Base-by-base conservation (phyloP, 23 tunicate species). In the Clavelina lepadiformis region DNA sequence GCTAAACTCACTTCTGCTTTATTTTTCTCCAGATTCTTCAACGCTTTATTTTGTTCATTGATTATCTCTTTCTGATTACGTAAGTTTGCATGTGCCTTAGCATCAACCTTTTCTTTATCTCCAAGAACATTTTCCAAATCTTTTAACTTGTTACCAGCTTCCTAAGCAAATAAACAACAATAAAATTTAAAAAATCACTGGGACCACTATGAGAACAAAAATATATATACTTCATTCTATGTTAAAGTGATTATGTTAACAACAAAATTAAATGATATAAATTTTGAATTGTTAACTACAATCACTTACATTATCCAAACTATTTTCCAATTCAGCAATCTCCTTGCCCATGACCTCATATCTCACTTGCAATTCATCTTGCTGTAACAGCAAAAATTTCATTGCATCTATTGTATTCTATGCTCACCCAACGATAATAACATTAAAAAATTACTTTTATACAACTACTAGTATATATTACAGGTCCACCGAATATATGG, bases 61-160 rank as follows among this genome's bases (percentile, higher is more conserved):
- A 81, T 70, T 13, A 61, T 32, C 26, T 91, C 82, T 47, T 70
- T 73, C 44, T 88, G 87, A 34, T 91, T 78, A 2, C 60, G 56
- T 30, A 91, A 46, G 36, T 82, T 56, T 32, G 80, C 70, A 31
- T 82, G 98, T 0, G 80, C 83, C 52, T 81, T 91, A n/a, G 89
- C 89, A 65, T 91, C 79, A 27, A 76, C 29, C 38, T 81, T 91
- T 69, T 82, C 93, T 50, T 76, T 76, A 1, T 76, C 76, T 4
- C 86, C 76, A 35, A 91, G 76, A 0, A 18, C 11, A 1, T 58
- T 58, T 65, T 81, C 89, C 61, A 81, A 47, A 38, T 76, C 71
- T 30, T 52, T 38, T 51, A 82, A 32, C 29, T 44, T 47, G 28
- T 69, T 59, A 18, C 71, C 70, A 6, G 71, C 65, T 32, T 75